A percentile compares a stretch with the other conserved stretches of the same genome.
Conservation (phyloP, 2,888 invertebrate species). For the Melieria omissa region DNA sequence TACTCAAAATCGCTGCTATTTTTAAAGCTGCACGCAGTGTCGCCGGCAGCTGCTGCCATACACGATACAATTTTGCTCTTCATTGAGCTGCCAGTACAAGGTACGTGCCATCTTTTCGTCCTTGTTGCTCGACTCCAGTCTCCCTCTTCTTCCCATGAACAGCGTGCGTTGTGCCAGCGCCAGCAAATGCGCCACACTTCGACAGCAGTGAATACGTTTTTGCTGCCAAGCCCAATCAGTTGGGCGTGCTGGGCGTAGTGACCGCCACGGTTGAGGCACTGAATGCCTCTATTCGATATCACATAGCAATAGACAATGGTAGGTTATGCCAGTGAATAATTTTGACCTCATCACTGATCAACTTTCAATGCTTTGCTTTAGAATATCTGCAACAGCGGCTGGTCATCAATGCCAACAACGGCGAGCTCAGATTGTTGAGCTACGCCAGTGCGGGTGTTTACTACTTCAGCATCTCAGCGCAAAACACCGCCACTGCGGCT, state of each 20-base stretch:
- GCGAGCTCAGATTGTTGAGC: slow-evolving; percentile 46
- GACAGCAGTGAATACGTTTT: slow-evolving; percentile 37
- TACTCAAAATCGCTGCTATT: slow-evolving; percentile 29
- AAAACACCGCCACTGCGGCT: slow-evolving; percentile 39
- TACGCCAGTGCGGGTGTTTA: slow-evolving; percentile 46
- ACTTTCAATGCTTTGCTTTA: background rate
- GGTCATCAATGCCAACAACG: slow-evolving; percentile 42
- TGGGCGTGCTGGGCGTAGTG: slow-evolving; percentile 46
- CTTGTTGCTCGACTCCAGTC: too few species aligned
- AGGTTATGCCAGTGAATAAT: background rate
- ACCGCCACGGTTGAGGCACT: slow-evolving; percentile 40
- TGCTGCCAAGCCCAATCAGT: slow-evolving; percentile 40
- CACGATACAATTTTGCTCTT: slow-evolving; percentile 41
- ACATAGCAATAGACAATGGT: slow-evolving; percentile 44
- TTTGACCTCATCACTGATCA: background rate
- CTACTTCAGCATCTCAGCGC: slow-evolving; percentile 46
- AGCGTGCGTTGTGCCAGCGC: background rate
- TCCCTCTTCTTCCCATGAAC: slow-evolving; percentile 32
- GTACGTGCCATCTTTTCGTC: slow-evolving; percentile 27
- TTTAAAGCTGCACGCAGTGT: slow-evolving; percentile 37
- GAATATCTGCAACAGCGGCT: slow-evolving; percentile 43
- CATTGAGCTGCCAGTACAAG: slow-evolving; percentile 43
- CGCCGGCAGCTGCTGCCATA: slow-evolving; percentile 18
- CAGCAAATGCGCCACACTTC: slow-evolving; percentile 25
- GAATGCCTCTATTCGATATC: slow-evolving; percentile 41